These are phyloP conservation scores for Cariama cristata DNA, from an alignment of 2,113 vertebrate species.

Conservation along the genomic window DNA sequence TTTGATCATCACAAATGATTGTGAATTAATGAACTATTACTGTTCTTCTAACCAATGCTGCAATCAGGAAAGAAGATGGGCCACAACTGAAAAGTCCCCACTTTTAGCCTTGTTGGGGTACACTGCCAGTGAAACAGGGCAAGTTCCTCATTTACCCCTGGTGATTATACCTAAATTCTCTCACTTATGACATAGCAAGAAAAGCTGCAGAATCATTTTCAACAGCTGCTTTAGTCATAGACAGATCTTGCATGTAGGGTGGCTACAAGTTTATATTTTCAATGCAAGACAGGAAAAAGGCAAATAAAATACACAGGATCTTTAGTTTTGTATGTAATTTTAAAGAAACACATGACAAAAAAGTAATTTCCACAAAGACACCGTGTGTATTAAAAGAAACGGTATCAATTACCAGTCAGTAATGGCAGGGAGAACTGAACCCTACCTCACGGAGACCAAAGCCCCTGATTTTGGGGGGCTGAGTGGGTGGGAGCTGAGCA, in stretches of 20 bases:
- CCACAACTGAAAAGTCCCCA: too few species aligned
- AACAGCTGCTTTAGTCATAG: neutral
- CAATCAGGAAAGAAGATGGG: neutral
- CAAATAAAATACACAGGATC: fast-evolving
- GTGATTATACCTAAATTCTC: neutral
- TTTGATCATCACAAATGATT: neutral
- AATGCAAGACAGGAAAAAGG: neutral
- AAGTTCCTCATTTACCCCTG: neutral
- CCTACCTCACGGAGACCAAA: neutral
- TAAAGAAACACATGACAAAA: neutral
- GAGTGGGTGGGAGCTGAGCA: fast-evolving
- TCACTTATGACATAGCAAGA: neutral
- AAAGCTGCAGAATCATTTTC: neutral
- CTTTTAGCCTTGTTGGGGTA: neutral
- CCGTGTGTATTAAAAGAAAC: fast-evolving
- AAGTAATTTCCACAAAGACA: fast-evolving
- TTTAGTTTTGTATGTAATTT: neutral
- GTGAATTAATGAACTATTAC: neutral
- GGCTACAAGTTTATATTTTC: neutral
- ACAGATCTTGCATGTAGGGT: too few species aligned
- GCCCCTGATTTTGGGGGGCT: fast-evolving
- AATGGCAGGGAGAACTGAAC: fast-evolving
- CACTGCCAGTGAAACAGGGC: neutral
- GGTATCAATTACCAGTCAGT: neutral
- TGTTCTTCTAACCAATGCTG: neutral